Evolutionary conservation across 2,888 invertebrate species (phyloP).

Genomic region (Drosophila incognita): DNA sequence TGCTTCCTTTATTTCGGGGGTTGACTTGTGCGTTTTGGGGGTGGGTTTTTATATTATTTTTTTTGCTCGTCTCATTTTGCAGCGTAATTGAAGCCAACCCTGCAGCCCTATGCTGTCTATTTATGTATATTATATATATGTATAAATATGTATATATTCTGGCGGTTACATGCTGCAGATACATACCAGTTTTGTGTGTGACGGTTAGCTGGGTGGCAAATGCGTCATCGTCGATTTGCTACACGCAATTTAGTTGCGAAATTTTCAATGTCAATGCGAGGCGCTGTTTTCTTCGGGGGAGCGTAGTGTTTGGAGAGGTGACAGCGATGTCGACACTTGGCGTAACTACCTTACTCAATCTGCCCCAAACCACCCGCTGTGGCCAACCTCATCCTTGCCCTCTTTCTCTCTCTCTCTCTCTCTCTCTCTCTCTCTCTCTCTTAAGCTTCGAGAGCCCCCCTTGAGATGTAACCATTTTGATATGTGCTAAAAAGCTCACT

Average conservation of each 20-base stretch:
- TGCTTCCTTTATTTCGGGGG: slow-evolving; percentile 67
- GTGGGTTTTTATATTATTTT: slow-evolving; percentile 55
- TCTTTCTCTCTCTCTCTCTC: neutral
- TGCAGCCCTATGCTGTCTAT: slow-evolving; percentile 18
- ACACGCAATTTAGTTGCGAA: slow-evolving; percentile 74
- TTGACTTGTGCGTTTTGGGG: slow-evolving; percentile 63
- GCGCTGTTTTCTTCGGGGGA: slow-evolving; percentile 24
- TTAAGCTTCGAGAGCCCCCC: slow-evolving; percentile 50
- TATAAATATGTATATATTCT: slow-evolving; percentile 8
- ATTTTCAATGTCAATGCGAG: slow-evolving; percentile 77
- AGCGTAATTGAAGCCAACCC: slow-evolving; percentile 73
- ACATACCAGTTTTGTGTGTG: slow-evolving; percentile 2
- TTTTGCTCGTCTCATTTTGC: slow-evolving; percentile 29
- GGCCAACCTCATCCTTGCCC: neutral
- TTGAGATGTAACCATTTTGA: slow-evolving; percentile 78
- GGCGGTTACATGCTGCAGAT: slow-evolving; percentile 21
- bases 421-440: neutral
- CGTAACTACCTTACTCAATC: slow-evolving; percentile 27
- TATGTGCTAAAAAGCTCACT: slow-evolving; percentile 80
- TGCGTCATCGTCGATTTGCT: slow-evolving; percentile 75
- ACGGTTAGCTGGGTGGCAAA: slow-evolving; percentile 45
- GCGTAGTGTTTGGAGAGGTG: slow-evolving; percentile 32
- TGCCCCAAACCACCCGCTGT: slow-evolving; percentile 4
- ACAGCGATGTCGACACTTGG: slow-evolving; percentile 44
- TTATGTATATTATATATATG: neutral